Evolutionary conservation across 1,140 invertebrate genomes (phyloP), one percentile per base, ranked within the genome.

Genomic region (Saxidomus purpurata): DNA sequence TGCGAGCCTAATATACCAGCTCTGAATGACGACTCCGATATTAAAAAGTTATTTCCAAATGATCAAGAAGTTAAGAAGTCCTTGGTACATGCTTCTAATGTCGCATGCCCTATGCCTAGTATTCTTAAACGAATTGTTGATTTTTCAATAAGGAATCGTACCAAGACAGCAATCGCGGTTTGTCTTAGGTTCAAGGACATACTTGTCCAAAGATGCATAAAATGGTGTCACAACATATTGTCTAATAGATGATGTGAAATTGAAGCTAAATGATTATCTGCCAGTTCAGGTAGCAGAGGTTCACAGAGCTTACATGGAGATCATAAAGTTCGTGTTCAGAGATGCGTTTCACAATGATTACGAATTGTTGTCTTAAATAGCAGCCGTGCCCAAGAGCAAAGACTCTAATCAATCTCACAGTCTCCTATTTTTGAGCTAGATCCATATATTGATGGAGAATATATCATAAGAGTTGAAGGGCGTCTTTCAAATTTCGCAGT

Each of bases 21-120:
- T 34, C 28, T 59, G 19, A 38, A 34, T 9, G 36, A 22, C 13
- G 22, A 0, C 19, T 0, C 17, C 19, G 80, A 74, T n/a, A 19
- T 6, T 28, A 25, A 38, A 25, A 28, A 19, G 0, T 13, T 77
- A 6, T 36, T 55, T 0, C 31, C 69, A n/a, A 40, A 74, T 31
- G 89, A 90, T 59, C 89, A 83, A 9, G 89, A 86, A 34, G 43
- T 90, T 0, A 90, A 90, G n/a, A 19, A 55, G 4, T 13, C 52
- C 22, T 22, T n/a, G n/a, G n/a, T n/a, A n/a, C n/a, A n/a, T 55
- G 19, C 22, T 25, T 67, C n/a, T 34, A 25, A 25, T 79, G 40
- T 67, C 9, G 43, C 34, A 25, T 25, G 6, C 9, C 76, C 22
- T 77, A 31, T 15, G 19, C 0, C 3, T 40, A 28, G 13, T 25